Percentiles rank a stretch among this genome's conserved stretches.
Conservation (phyloP, 2,113 vertebrate species). For the Sialia sialis region DNA sequence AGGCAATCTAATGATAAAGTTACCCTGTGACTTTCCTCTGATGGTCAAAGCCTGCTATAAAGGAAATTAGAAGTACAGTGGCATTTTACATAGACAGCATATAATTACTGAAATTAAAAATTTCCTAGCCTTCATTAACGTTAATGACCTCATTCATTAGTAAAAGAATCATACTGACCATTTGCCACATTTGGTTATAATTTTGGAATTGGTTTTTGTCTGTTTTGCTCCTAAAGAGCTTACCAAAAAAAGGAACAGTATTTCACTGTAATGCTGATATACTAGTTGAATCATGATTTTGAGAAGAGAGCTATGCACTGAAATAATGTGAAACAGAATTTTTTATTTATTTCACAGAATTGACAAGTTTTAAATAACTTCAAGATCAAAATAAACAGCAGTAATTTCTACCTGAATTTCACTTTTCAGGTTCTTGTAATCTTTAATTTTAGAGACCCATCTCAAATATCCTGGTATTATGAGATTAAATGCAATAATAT, state of each 20-base stretch:
- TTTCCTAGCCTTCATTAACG: neutral
- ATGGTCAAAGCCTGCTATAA: neutral
- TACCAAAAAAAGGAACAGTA: neutral
- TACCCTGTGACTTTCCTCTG: neutral
- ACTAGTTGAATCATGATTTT: neutral
- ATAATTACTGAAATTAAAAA: neutral
- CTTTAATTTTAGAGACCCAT: neutral
- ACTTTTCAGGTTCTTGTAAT: neutral
- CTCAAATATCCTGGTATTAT: neutral
- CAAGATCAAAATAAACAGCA: neutral
- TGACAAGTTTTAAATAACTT: neutral
- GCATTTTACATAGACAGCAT: neutral
- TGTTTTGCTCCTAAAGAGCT: neutral
- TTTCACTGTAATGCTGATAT: neutral
- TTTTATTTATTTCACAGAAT: conserved; percentile 30
- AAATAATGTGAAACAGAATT: neutral
- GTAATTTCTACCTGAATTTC: neutral
- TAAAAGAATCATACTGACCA: neutral
- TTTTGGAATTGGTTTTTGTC: neutral
- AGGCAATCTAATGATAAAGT: neutral
- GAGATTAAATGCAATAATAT: neutral
- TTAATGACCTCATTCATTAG: neutral
- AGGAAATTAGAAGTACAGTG: neutral
- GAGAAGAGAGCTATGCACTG: neutral
- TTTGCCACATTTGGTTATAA: neutral